These are phyloP conservation scores for Ommatoiulus sabulosus DNA, from an alignment of 2,888 invertebrate genomes.

Conservation along the genomic window DNA sequence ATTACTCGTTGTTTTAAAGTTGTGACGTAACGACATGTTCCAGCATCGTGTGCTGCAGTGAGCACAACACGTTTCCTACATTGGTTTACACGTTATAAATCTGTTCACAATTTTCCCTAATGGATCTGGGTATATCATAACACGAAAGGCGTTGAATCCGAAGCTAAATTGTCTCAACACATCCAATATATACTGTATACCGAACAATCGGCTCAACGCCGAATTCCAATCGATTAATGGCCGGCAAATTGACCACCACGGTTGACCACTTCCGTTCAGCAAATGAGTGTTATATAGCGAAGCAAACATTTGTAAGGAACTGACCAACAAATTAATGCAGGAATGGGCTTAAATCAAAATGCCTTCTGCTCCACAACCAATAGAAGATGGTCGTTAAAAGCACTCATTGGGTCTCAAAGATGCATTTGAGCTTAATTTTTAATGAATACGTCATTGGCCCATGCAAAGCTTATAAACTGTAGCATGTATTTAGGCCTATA, in stretches of 20 bases:
- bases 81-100: no score
- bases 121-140: background rate
- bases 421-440: background rate
- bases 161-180: slow-evolving; percentile 14
- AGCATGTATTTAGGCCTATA: background rate
- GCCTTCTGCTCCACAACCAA: background rate
- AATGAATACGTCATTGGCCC: background rate
- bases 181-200: background rate
- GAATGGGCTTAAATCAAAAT: slow-evolving; percentile 2
- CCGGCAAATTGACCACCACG: slow-evolving; percentile 43
- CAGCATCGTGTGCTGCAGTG: no score
- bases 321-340: slow-evolving; percentile 18
- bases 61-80: no score
- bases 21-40: no score
- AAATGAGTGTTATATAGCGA: background rate
- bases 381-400: background rate
- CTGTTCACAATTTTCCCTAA: no score
- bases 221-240: slow-evolving; percentile 40
- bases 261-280: slow-evolving; percentile 40
- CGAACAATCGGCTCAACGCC: background rate
- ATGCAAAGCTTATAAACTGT: background rate
- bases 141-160: background rate
- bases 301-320: slow-evolving; percentile 35
- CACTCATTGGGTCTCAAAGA: background rate
- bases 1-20: no score